Evolutionary conservation across 2,888 invertebrate genomes (phyloP).

Genomic region (Cinara cedri): DNA sequence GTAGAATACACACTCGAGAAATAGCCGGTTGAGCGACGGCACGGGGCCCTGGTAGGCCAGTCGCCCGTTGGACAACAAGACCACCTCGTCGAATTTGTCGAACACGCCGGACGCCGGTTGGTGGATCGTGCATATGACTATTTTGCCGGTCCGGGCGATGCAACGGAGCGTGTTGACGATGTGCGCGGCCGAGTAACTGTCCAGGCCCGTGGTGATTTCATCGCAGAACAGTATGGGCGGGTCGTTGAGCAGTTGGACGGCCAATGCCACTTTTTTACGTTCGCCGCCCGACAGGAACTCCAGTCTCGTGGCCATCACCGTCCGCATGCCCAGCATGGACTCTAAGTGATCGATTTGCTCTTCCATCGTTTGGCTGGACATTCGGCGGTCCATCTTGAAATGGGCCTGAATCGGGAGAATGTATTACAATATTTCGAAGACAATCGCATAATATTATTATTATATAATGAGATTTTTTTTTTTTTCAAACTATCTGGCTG

Average conservation of each 20-base stretch:
- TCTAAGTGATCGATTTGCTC: slow-evolving; percentile 63
- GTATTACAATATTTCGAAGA: too few relatives aligned
- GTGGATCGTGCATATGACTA: slow-evolving; percentile 58
- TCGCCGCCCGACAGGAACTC: slow-evolving; percentile 88
- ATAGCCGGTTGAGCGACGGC: slow-evolving; percentile 25
- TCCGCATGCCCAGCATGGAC: slow-evolving; percentile 73
- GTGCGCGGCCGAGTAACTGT: slow-evolving; percentile 84
- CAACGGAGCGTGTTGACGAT: slow-evolving; percentile 75
- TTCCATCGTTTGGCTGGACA: background rate
- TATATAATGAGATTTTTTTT: too few relatives aligned
- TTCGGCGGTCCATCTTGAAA: slow-evolving; percentile 73
- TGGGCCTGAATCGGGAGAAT: slow-evolving; percentile 68
- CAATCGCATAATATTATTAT: too few relatives aligned
- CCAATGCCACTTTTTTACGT: slow-evolving; percentile 82
- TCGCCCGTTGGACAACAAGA: slow-evolving; percentile 52
- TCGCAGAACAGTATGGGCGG: slow-evolving; percentile 90
- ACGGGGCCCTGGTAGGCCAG: slow-evolving; percentile 58
- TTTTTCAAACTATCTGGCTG: too few relatives aligned
- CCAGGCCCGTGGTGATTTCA: slow-evolving; percentile 91
- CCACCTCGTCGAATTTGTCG: slow-evolving; percentile 57
- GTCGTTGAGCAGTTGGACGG: slow-evolving; percentile 84
- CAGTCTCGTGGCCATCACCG: slow-evolving; percentile 74
- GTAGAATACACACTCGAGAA: slow-evolving; percentile 7
- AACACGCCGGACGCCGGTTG: slow-evolving; percentile 58
- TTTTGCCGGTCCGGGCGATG: slow-evolving; percentile 64